Base-by-base conservation (phyloP, 2,113 vertebrate species). In the Mola mola region DNA sequence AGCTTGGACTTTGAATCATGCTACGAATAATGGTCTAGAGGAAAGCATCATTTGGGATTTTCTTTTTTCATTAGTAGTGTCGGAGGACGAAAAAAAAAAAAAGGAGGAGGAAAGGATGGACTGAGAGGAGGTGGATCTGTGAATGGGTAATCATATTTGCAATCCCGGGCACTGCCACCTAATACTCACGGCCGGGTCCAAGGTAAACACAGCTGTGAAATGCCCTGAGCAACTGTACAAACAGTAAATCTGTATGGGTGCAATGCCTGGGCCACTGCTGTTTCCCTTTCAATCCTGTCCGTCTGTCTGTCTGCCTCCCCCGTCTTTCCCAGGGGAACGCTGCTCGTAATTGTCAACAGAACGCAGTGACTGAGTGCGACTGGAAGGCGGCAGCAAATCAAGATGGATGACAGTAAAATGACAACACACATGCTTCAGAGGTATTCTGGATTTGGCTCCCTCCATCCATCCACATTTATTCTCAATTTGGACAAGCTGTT, bases 201-300 rank as follows among this genome's bases (percentile, higher is more conserved):
- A 88, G 77, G 84, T 90, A 93, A 94, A 94, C 90, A 94, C 93
- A 94, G 92, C 92, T 95, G 93, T 82, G 90, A 87, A 86, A 89
- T 84, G 81, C 90, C 85, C 89, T 89, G 60, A 83, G 55, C 72
- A 83, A 91, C 76, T 89, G 82, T 59, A 85, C 82, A 90, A 90
- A 87, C 69, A 89, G 91, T 74, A 81, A 84, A 89, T 90, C 71
- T 85, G 66, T 64, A 48, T 43, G 65, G 55, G 62, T 62, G 85
- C 74, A 89, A 76, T 86, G 13, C 43, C 13, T 41, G 73, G 59
- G 65, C 66, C 71, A 75, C 80, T 77, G 62, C 69, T 47, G 53
- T 67, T 67, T 49, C 66, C 69, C 75, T 84, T 89, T 88, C 55
- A 56, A 20, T 26, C 24, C 51, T 57, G 34, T 66, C 51, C 51